Evolutionary conservation across 2,888 invertebrate species (phyloP), one percentile per base, ranked within the genome.

Genomic region (Nomada fabriciana): DNA sequence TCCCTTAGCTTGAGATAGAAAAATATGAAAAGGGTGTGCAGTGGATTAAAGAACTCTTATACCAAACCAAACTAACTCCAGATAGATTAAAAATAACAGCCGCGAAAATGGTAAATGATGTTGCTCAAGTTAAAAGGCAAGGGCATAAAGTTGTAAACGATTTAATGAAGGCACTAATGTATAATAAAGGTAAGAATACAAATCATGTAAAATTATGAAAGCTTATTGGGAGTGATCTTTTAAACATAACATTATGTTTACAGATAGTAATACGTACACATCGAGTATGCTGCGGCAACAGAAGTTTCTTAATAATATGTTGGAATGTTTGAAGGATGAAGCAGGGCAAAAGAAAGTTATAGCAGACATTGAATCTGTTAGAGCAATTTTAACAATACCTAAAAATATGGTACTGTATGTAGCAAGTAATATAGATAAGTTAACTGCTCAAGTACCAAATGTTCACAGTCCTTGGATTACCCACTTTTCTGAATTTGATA

Each of bases 81-180:
- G 97, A 98, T 69, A 94, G 98, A 83, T 93, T 98, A 63, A 95
- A 96, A 89, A 96, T 98, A 42, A 96, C 97, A 85, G 97, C 97
- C 0, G 96, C 96, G 82, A 97, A 98, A 93, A 95, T 98, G 94
- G 95, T 97, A 65, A 98, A 97, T 88, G 97, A 97, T 83, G 97
- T 98, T 0, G 95, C 97, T 1, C 96, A 97, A 93, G 95, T 96
- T 72, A 97, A 97, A 91, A 94, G 97, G 53, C 95, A 96, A 80
- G 98, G 98, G 2, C 94, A 96, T 89, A 95, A 95, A 84, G 96
- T 98, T 91, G 96, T 96, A 10, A 92, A 94, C 11, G 95, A 96
- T 88, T 91, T 96, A 5, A 94, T 96, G 93, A 95, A 95, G 82
- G 95, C 95, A 64, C 91, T 97, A 75, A 89, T 95, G 61, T 97